Evolutionary conservation across 2,888 invertebrate genomes (phyloP).

Genomic region (Thumatha senex): DNA sequence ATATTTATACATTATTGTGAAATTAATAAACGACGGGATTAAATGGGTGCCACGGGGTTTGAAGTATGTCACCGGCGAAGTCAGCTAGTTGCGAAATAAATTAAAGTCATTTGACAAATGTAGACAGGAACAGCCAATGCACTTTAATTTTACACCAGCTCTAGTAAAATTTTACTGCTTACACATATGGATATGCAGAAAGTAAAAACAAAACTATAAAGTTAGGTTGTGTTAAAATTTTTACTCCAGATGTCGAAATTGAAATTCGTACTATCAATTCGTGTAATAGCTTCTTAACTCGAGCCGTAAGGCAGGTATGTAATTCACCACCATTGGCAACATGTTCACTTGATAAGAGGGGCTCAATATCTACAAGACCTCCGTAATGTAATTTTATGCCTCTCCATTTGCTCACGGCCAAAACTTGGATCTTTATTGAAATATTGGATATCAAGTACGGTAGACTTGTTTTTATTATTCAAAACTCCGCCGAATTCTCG

Average conservation of each 20-base stretch:
- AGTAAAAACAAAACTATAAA: no score
- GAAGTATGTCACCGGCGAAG: no score
- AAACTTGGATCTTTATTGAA: slow-evolving; percentile 77
- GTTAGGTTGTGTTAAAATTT: slow-evolving; percentile 16
- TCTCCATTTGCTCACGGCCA: slow-evolving; percentile 69
- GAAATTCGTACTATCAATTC: slow-evolving; percentile 25
- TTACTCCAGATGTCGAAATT: slow-evolving; percentile 22
- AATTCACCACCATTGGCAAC: slow-evolving; percentile 33
- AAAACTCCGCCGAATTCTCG: slow-evolving; percentile 61
- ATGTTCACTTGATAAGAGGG: slow-evolving; percentile 53
- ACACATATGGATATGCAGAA: no score
- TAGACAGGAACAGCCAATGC: slow-evolving; percentile 11
- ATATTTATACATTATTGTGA: no score
- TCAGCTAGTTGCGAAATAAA: no score
- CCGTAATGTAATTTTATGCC: slow-evolving; percentile 78
- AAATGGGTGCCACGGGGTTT: no score
- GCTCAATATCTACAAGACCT: slow-evolving; percentile 69
- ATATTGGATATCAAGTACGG: slow-evolving; percentile 80
- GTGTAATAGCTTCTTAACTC: slow-evolving; percentile 29
- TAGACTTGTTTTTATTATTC: slow-evolving; percentile 74
- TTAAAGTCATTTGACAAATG: no score
- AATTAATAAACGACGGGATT: no score
- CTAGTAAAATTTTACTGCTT: slow-evolving; percentile 13
- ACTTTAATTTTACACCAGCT: slow-evolving; percentile 13
- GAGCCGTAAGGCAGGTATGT: slow-evolving; percentile 18